A percentile compares a stretch with the other conserved stretches of the same genome.
Conservation (phyloP, 2,113 vertebrate species). For the Nannospalax galili region DNA sequence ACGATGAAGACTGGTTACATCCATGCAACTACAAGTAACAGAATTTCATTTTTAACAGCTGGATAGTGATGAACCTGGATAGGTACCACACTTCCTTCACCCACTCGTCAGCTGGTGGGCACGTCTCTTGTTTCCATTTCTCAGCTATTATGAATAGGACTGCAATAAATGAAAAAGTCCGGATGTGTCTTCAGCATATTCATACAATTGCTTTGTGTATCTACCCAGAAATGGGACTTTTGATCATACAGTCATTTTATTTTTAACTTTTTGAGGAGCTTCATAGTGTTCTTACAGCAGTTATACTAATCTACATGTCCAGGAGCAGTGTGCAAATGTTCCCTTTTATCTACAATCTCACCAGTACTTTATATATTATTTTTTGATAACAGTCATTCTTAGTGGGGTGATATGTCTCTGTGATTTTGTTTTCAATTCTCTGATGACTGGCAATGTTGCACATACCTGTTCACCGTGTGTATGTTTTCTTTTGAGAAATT, state of each 20-base stretch:
- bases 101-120: neutral
- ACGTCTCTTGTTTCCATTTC: neutral
- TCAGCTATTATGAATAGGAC: neutral
- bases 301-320: neutral
- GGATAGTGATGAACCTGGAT: neutral
- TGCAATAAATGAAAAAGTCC: neutral
- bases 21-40: neutral
- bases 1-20: no score
- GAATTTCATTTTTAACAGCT: neutral
- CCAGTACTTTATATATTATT: no score
- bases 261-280: neutral
- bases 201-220: neutral
- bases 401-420: neutral
- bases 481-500: neutral
- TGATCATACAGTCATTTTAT: neutral
- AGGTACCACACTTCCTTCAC: neutral
- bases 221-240: neutral
- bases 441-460: neutral
- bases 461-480: neutral
- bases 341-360: neutral
- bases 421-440: neutral
- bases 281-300: neutral
- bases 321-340: neutral
- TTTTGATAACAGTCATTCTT: neutral
- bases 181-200: neutral